Evolutionary conservation across 2,797 vertebrate genomes (phyloP).

Genomic region (Paedocypris micromegethes): DNA sequence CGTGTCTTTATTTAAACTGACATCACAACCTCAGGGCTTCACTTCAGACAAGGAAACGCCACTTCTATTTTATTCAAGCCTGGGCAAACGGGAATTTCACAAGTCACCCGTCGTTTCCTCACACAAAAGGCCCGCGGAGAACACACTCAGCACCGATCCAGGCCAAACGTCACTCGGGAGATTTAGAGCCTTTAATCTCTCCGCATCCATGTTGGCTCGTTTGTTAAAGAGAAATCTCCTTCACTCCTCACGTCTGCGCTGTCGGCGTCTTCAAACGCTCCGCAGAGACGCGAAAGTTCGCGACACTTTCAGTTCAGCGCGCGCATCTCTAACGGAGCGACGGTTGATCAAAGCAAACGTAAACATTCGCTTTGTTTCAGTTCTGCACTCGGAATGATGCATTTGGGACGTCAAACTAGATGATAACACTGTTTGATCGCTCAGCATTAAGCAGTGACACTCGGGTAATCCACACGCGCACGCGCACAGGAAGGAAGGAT

Average conservation of each 20-base stretch:
- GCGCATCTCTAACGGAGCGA: too few relatives aligned
- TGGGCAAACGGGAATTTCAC: not conserved
- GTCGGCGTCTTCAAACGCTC: too few relatives aligned
- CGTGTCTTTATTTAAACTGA: too few relatives aligned
- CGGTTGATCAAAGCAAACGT: too few relatives aligned
- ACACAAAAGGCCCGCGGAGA: not conserved
- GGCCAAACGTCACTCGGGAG: conserved; percentile 21
- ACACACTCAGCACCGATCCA: conserved; percentile 13
- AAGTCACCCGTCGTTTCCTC: too few relatives aligned
- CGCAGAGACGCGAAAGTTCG: too few relatives aligned
- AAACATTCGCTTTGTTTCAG: too few relatives aligned
- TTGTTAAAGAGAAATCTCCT: conserved; percentile 10
- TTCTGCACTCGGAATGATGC: too few relatives aligned
- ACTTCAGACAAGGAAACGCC: not conserved
- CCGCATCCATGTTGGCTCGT: conserved; percentile 47
- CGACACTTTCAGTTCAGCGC: too few relatives aligned
- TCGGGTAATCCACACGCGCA: conserved; percentile 17
- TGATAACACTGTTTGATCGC: conserved; percentile 3
- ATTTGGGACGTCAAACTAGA: too few relatives aligned
- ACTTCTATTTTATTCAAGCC: not conserved
- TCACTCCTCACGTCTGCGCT: not conserved
- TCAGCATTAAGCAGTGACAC: conserved; percentile 1
- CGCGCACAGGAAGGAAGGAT: conserved; percentile 14
- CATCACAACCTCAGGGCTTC: too few relatives aligned
- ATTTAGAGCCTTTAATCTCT: conserved; percentile 48